Percentiles rank a stretch among this genome's conserved stretches.
Evolutionary conservation across 2,797 vertebrate species (phyloP).

Genomic region (Alosa sapidissima): DNA sequence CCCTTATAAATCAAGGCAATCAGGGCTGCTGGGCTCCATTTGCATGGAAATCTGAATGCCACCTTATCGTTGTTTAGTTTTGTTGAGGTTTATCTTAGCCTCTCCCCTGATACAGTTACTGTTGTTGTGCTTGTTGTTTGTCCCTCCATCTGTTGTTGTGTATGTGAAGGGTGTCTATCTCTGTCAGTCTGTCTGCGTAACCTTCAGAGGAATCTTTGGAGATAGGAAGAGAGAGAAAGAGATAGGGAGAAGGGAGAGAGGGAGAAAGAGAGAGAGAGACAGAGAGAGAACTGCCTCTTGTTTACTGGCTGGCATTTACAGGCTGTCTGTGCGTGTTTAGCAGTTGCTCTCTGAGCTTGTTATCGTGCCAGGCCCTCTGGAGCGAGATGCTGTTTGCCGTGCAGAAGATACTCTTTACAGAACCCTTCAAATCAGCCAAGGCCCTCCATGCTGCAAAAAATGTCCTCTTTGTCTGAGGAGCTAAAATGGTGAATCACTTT

Average conservation of each 20-base stretch:
- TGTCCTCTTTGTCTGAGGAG: not conserved
- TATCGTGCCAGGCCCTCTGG: constrained; percentile 13
- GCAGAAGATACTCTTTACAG: not conserved
- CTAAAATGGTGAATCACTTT: not conserved
- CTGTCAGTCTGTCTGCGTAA: constrained; percentile 26
- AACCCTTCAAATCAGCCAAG: constrained; percentile 20
- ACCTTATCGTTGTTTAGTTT: constrained; percentile 38
- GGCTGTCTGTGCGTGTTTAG: constrained; percentile 8
- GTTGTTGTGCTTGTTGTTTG: constrained; percentile 28
- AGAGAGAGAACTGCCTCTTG: not conserved
- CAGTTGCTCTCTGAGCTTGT: constrained; percentile 6
- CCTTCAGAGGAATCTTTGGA: constrained; percentile 40
- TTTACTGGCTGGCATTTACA: constrained; percentile 15
- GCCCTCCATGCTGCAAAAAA: constrained; percentile 1
- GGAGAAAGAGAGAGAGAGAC: constrained; percentile 55
- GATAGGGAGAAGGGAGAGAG: constrained; percentile 30
- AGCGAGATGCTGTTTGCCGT: not conserved
- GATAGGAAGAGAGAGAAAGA: constrained; percentile 2
- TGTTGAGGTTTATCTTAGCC: constrained; percentile 28
- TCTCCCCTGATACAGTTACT: not conserved
- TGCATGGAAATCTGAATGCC: constrained; percentile 39
- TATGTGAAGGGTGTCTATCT: not conserved
- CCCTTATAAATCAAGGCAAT: constrained; percentile 31
- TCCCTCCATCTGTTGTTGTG: constrained; percentile 11
- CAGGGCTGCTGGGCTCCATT: constrained; percentile 30